Percentiles rank a stretch among this genome's conserved stretches.
Conservation (phyloP, 2,888 invertebrate genomes). For the Maniola hyperantus region DNA sequence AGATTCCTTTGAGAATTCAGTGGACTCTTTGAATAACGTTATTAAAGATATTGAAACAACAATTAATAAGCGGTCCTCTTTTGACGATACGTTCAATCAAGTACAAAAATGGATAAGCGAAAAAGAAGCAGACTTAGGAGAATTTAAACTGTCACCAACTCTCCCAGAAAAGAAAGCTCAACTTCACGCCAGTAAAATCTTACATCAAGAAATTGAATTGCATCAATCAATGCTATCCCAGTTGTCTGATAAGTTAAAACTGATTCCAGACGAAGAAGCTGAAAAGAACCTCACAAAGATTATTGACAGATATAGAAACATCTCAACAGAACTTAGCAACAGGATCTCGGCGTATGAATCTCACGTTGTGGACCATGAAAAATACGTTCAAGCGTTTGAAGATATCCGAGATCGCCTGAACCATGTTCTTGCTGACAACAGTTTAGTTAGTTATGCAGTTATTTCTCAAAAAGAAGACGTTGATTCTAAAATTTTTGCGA, state of each 20-base stretch:
- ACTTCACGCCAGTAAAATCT: conserved; percentile 89
- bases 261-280: conserved; percentile 90
- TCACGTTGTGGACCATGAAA: conserved; percentile 91
- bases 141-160: conserved; percentile 88
- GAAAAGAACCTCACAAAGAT: conserved; percentile 88
- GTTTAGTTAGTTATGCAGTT: conserved; percentile 89
- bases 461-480: conserved; percentile 91
- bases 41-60: conserved; percentile 94
- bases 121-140: conserved; percentile 87
- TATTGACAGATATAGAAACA: conserved; percentile 87
- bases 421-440: conserved; percentile 89
- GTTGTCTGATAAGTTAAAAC: conserved; percentile 90
- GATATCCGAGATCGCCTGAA: conserved; percentile 92
- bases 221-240: conserved; percentile 93
- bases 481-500: conserved; percentile 87
- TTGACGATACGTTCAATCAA: conserved; percentile 95
- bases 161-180: conserved; percentile 95
- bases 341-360: conserved; percentile 86
- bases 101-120: conserved; percentile 94
- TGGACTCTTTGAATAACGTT: conserved; percentile 91
- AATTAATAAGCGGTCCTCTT: conserved; percentile 94
- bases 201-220: conserved; percentile 92
- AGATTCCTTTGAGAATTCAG: conserved; percentile 91
- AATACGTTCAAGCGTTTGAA: conserved; percentile 90
- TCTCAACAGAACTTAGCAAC: conserved; percentile 86